phyloP scores from a whole-genome alignment of 2,797 vertebrate species.

The Dryobates pubescens region DNA sequence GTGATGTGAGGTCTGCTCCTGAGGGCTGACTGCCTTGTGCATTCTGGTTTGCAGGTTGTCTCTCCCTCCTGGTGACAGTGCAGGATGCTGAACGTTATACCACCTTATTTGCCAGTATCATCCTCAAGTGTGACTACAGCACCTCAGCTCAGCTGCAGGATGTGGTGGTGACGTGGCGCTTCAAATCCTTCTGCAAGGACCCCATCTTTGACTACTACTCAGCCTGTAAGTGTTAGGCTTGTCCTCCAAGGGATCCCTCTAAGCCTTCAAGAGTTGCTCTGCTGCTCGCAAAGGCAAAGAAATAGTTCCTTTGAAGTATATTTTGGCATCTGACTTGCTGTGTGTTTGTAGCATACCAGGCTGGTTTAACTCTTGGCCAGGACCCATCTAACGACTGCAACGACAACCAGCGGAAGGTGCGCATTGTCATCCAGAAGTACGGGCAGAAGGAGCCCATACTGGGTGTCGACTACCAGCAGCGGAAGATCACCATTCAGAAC shows the following conservation, averaged over 20 bases:
- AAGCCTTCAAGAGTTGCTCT: neutral
- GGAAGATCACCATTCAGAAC: constrained; percentile 92
- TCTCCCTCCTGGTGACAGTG: constrained; percentile 75
- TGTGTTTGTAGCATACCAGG: constrained; percentile 86
- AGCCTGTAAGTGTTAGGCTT: constrained; percentile 78
- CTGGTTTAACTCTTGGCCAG: constrained; percentile 85
- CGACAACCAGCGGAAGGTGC: constrained; percentile 86
- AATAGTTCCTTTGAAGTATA: neutral
- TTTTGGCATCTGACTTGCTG: neutral
- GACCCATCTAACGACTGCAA: constrained; percentile 91
- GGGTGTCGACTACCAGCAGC: constrained; percentile 88
- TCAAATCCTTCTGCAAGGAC: constrained; percentile 95
- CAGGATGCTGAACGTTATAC: constrained; percentile 77
- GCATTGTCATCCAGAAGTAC: constrained; percentile 87
- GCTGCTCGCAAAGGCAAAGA: neutral
- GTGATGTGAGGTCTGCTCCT: neutral
- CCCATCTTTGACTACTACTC: constrained; percentile 93
- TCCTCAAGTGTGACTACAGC: constrained; percentile 90
- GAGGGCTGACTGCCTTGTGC: neutral
- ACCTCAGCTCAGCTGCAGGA: constrained; percentile 89
- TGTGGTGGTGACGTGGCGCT: constrained; percentile 93
- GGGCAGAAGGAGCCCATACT: constrained; percentile 85
- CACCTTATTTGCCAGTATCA: constrained; percentile 85
- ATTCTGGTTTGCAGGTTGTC: constrained; percentile 72
- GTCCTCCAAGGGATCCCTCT: neutral